phyloP scores from a whole-genome alignment of 1,140 invertebrate species.

The Caenorhabditis remanei region DNA sequence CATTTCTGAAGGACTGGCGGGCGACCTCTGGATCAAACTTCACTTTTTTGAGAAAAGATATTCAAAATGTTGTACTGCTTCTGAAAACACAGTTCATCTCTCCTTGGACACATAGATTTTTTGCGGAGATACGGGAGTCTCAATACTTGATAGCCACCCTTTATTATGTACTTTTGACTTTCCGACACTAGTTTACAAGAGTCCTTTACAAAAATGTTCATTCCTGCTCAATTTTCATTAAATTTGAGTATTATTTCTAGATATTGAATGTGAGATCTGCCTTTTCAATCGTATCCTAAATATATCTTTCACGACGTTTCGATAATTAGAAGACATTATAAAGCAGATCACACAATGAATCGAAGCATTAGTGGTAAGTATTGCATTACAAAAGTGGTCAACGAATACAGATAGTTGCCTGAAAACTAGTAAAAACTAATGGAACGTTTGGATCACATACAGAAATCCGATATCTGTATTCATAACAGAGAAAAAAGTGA shows the following conservation, averaged over 20 bases:
- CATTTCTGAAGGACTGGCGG: no score
- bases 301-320: neutral
- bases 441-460: neutral
- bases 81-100: no score
- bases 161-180: no score
- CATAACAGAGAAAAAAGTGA: neutral
- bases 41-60: no score
- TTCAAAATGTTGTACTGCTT: no score
- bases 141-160: no score
- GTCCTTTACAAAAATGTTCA: no score
- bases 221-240: no score
- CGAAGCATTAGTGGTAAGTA: neutral
- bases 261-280: neutral
- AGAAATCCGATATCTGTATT: neutral
- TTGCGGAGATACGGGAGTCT: no score
- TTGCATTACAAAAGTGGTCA: neutral
- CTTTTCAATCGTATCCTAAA: neutral
- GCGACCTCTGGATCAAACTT: no score
- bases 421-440: neutral
- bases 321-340: neutral
- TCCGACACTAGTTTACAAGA: no score
- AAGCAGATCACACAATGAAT: neutral
- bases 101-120: no score
- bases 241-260: neutral
- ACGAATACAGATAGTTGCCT: neutral